These are phyloP conservation scores for Dipodomys ordii DNA, from an alignment of 2,113 vertebrate species.

Conservation along the genomic window DNA sequence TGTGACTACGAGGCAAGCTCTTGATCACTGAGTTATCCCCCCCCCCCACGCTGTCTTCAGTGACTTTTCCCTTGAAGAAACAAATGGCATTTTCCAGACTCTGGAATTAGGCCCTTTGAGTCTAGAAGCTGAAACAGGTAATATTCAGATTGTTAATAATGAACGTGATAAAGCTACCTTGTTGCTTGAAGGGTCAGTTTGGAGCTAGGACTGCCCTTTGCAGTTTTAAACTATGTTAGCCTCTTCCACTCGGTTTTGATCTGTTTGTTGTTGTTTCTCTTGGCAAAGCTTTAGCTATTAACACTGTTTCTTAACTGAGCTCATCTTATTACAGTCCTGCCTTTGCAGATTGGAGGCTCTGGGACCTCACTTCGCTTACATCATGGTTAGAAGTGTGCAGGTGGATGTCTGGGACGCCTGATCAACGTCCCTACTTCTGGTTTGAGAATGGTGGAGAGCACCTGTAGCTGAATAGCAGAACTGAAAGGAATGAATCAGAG, in stretches of 20 bases:
- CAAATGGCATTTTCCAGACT: neutral
- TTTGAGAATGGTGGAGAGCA: neutral
- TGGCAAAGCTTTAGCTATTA: neutral
- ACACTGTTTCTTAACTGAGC: no score
- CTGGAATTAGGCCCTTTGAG: neutral
- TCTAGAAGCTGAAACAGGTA: neutral
- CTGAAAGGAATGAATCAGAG: neutral
- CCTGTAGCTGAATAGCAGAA: fast-evolving
- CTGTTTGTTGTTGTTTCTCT: neutral
- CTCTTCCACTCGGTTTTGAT: neutral
- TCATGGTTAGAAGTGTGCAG: neutral
- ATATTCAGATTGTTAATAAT: neutral
- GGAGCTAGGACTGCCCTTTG: neutral
- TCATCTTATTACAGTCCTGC: neutral
- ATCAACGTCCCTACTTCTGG: neutral
- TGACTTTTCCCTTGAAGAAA: neutral
- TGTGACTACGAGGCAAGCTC: no score
- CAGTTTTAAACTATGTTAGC: neutral
- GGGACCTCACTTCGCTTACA: neutral
- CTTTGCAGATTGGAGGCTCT: neutral
- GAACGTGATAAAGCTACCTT: no score
- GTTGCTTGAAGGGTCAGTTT: neutral
- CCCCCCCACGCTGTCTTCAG: no score
- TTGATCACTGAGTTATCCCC: no score
- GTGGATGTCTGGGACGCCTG: fast-evolving